Evolutionary conservation across 2,113 vertebrate species (phyloP).

Genomic region (Columba livia): DNA sequence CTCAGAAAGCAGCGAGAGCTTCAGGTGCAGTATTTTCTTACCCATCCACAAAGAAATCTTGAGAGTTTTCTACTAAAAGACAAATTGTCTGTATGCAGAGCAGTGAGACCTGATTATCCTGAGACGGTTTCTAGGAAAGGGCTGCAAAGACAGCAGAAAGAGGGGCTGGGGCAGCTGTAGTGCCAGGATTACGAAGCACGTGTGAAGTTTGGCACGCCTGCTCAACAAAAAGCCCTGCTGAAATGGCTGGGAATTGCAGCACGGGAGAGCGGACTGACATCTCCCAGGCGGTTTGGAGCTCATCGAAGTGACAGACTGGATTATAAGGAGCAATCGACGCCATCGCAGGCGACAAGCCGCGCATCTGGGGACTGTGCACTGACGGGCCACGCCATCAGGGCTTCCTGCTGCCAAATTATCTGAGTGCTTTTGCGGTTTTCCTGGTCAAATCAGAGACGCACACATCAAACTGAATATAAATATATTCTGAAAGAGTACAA

Average conservation of each 20-base stretch:
- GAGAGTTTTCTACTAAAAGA: not conserved
- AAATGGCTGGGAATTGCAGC: not conserved
- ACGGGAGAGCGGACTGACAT: fast-evolving
- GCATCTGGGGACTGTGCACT: not conserved
- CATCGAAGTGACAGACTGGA: not conserved
- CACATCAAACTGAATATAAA: not conserved
- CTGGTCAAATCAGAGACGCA: not conserved
- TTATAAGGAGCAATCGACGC: not conserved
- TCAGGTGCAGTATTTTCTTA: not conserved
- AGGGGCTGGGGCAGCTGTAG: not conserved
- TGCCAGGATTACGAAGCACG: fast-evolving
- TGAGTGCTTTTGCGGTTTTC: not conserved
- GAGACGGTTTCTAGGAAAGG: not conserved
- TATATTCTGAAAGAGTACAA: not conserved
- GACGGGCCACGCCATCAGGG: fast-evolving
- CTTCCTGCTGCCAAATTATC: not conserved
- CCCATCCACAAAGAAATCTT: fast-evolving
- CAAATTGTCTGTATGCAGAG: not conserved
- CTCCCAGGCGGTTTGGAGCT: not conserved
- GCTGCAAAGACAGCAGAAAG: not conserved
- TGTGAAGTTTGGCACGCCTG: not conserved
- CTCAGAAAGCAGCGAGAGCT: not conserved
- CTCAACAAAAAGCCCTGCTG: no score
- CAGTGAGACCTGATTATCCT: not conserved
- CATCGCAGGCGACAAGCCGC: not conserved